Base-by-base conservation (phyloP, 2,113 vertebrate species). In the Prochilodus magdalenae region DNA sequence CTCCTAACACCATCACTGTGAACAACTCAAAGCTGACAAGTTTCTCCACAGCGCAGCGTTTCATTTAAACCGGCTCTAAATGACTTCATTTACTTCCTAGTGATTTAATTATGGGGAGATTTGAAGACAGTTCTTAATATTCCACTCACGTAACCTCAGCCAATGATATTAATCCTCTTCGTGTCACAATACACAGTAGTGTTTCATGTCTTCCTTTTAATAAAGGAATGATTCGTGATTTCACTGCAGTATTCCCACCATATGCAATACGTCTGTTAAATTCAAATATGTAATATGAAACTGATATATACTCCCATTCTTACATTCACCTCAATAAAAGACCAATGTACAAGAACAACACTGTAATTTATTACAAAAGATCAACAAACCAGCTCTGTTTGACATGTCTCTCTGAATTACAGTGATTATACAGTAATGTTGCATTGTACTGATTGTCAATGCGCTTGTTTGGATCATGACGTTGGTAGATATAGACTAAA, bases 401-500 rank as follows among this genome's bases (percentile, higher is more conserved):
- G 44, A 53, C 53, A 66, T 16, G 29, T 69, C 33, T 33, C 53
- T 59, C 18, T 30, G 60, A 59, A 44, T 30, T 76, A 63, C 57
- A 81, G 44, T 66, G 60, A 81, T 57, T 33, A 47, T 74, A n/a
- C n/a, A 53, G 22, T 53, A 44, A 66, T 4, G 44, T 16, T 59
- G 8, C 63, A 47, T 49, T 14, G n/a, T 36, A 40, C 24, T 81
- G 40, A 67, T 86, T 49, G 73, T 16, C 77, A 81, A 59, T 49
- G 36, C 67, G 76, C 66, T 53, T 30, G 18, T 51, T 27, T 29
- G 16, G 33, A 36, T 24, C 18, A 77, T 53, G 20, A 44, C 8
- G 30, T 80, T 77, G 65, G 22, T 76, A 70, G 18, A 24, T 62
- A 69, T 0, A 80, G 26, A 86, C 73, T 75, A 78, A 60, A 82